A percentile compares a stretch with the other conserved stretches of the same genome.
Evolutionary conservation across 2,888 invertebrate species (phyloP).

Genomic region (Caenorhabditis imperialis): DNA sequence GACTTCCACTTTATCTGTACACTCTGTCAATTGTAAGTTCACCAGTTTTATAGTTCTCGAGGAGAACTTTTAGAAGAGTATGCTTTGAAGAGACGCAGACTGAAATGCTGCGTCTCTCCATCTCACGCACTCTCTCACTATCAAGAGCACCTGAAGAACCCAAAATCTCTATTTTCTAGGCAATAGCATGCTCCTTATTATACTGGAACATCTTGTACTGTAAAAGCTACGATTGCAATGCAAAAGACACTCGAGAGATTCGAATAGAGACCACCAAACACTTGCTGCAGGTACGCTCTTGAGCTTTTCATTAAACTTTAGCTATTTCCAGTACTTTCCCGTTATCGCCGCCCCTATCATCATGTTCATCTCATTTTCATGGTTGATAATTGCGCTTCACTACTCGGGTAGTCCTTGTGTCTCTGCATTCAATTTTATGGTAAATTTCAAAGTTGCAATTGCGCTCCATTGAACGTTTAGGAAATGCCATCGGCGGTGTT

Average conservation of each 20-base stretch:
- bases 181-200: slow-evolving; percentile 64
- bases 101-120: neutral
- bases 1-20: slow-evolving; percentile 58
- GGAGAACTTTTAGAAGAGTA: no score
- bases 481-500: slow-evolving; percentile 76
- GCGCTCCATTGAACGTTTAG: slow-evolving; percentile 48
- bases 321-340: slow-evolving; percentile 66
- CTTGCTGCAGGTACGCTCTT: slow-evolving; percentile 20
- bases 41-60: no score
- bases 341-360: slow-evolving; percentile 66
- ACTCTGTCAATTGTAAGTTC: slow-evolving; percentile 61
- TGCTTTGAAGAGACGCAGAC: no score
- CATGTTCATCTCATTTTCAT: slow-evolving; percentile 62
- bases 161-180: slow-evolving; percentile 43
- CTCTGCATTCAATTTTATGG: slow-evolving; percentile 69
- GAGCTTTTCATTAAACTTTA: neutral
- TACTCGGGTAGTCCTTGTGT: slow-evolving; percentile 63
- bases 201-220: slow-evolving; percentile 68
- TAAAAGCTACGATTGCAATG: slow-evolving; percentile 48
- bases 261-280: slow-evolving; percentile 18
- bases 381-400: slow-evolving; percentile 67
- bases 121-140: neutral
- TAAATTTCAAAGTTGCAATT: slow-evolving; percentile 43
- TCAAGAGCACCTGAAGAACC: neutral
- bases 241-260: no score